A percentile compares a stretch with the other conserved stretches of the same genome.
Evolutionary conservation across 2,113 vertebrate genomes (phyloP).

Genomic region (Toxostoma redivivum): DNA sequence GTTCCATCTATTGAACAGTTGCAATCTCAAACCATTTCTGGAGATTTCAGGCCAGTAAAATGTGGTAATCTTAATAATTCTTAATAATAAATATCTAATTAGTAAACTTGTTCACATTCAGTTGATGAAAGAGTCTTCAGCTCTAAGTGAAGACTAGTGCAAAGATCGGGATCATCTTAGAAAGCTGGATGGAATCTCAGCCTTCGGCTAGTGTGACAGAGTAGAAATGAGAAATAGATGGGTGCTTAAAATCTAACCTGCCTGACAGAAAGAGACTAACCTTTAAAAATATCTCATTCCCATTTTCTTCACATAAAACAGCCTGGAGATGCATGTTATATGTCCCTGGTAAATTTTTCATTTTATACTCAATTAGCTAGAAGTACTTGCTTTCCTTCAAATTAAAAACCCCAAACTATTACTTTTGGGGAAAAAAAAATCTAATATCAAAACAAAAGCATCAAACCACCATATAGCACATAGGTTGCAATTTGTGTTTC

Average conservation of each 20-base stretch:
- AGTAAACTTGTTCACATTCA: background rate
- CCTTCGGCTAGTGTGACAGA: background rate
- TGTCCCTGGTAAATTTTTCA: background rate
- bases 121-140: background rate
- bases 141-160: background rate
- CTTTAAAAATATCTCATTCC: constrained; percentile 11
- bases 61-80: background rate
- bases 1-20: background rate
- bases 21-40: background rate
- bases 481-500: background rate
- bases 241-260: background rate
- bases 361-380: background rate
- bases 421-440: background rate
- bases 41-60: background rate
- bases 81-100: background rate
- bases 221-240: background rate
- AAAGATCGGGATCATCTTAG: background rate
- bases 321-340: background rate
- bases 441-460: background rate
- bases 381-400: background rate
- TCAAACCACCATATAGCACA: background rate
- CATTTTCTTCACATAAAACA: background rate
- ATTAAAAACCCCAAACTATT: background rate
- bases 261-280: constrained; percentile 23
- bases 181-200: background rate